Evolutionary conservation across 1,140 invertebrate species (phyloP).

Genomic region (Plectus sambesii): DNA sequence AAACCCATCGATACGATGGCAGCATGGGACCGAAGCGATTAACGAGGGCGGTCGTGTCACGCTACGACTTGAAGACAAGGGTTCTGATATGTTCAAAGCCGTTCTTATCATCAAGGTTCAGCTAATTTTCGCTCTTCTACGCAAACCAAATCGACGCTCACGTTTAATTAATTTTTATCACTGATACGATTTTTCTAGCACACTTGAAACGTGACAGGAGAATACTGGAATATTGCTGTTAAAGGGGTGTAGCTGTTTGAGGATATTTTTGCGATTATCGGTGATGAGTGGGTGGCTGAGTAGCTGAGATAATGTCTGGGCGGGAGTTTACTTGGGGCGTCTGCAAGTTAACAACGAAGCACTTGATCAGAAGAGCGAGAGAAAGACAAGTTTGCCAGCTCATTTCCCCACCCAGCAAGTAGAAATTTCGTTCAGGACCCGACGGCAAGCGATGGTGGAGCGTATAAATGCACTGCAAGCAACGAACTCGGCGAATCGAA

Average conservation of each 20-base stretch:
- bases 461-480: constrained; percentile 95
- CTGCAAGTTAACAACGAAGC: too few species aligned
- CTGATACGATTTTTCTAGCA: constrained; percentile 1
- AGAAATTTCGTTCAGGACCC: too few species aligned
- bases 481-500: constrained; percentile 97
- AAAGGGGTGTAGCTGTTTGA: too few species aligned
- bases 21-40: constrained; percentile 68
- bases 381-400: too few species aligned
- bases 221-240: too few species aligned
- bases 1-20: constrained; percentile 37
- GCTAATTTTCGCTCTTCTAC: constrained; percentile 13
- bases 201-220: too few species aligned
- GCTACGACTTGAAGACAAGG: constrained; percentile 51
- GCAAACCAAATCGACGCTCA: background rate
- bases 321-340: too few species aligned
- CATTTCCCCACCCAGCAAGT: too few species aligned
- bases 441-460: constrained; percentile 83
- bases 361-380: too few species aligned
- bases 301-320: too few species aligned
- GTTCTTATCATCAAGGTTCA: constrained; percentile 41
- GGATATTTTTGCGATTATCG: too few species aligned
- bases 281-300: too few species aligned
- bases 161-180: background rate
- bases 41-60: constrained; percentile 64
- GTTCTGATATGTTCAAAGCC: constrained; percentile 51